Evolutionary conservation across 23 tunicate species (phyloP), one percentile per base, ranked within the genome.

Genomic region (Ascidia mentula): DNA sequence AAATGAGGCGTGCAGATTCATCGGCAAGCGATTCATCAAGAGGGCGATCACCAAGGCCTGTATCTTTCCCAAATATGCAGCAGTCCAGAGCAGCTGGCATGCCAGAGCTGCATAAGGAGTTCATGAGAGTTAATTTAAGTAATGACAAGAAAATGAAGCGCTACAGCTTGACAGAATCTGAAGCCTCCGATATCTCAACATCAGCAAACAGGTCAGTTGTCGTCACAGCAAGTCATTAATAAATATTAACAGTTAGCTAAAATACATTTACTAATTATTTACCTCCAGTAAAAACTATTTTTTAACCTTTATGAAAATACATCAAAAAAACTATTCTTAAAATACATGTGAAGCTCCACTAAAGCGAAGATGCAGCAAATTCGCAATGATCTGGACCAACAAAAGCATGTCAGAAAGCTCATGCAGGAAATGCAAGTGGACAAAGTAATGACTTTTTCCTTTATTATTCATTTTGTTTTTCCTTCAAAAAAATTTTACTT

Each of bases 131-230:
- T 69, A 39, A 75, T 20, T 0, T 80, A 17, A 77, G 46, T 20
- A 77, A 77, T 37, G 96, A 90, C 31, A 84, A 40, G 60, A 82
- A 78, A 71, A 37, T 28, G 61, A 90, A 85, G 59, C 82, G 96
- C n/a, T 17, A 37, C 26, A 90, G 96, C 76, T 72, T 85, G 17
- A 90, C 89, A 5, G 96, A 90, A 32, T 80, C 89, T 30, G 96
- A 90, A 80, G 75, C 88, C 9, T 83, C 88, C 1, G 95, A 89
- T 61, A 73, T 78, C 17, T 76, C 88, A 0, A 38, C 45, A 5
- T 80, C 95, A 15, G 32, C 26, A 20, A 69, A 69, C 34, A 73
- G 86, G 86, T 72, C 20, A n/a, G n/a, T n/a, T n/a, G n/a, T n/a
- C n/a, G n/a, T n/a, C n/a, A n/a, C n/a, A n/a, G n/a, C n/a, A n/a